Percentiles rank a stretch among this genome's conserved stretches.
These are phyloP conservation scores for Potamarius usumacintae DNA, from an alignment of 2,113 vertebrate genomes.

Conservation along the genomic window DNA sequence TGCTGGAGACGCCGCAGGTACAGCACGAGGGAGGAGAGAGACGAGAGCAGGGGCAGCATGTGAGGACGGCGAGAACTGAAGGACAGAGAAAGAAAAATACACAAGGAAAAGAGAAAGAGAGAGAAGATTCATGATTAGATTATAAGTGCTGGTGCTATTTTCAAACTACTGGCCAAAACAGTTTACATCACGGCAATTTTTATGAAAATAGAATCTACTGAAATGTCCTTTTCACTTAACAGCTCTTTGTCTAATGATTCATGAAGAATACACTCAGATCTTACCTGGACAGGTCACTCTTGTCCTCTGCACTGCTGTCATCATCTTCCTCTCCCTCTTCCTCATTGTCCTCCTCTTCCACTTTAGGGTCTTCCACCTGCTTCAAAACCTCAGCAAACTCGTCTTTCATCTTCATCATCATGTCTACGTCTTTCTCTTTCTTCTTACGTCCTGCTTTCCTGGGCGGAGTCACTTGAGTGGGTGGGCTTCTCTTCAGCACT, in stretches of 20 bases:
- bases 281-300: slow-evolving; percentile 71
- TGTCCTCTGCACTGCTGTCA: slow-evolving; percentile 74
- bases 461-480: slow-evolving; percentile 55
- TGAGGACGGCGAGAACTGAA: slow-evolving; percentile 68
- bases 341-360: slow-evolving; percentile 61
- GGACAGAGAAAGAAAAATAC: not conserved
- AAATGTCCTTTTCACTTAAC: not conserved
- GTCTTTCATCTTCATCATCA: slow-evolving; percentile 64
- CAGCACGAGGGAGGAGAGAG: slow-evolving; percentile 73
- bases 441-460: slow-evolving; percentile 66
- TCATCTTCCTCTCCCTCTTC: slow-evolving; percentile 65
- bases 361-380: slow-evolving; percentile 58
- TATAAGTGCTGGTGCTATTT: not conserved
- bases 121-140: not conserved
- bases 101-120: not conserved
- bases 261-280: not conserved
- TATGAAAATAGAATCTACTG: not conserved
- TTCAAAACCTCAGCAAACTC: slow-evolving; percentile 62
- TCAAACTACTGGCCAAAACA: not conserved
- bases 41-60: slow-evolving; percentile 73
- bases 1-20: slow-evolving; percentile 75
- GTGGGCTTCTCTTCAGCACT: slow-evolving; percentile 72
- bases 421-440: slow-evolving; percentile 63
- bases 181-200: not conserved
- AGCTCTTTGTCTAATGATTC: not conserved